These are phyloP conservation scores for Euura lappo DNA, from an alignment of 1,140 invertebrate genomes.

Conservation along the genomic window DNA sequence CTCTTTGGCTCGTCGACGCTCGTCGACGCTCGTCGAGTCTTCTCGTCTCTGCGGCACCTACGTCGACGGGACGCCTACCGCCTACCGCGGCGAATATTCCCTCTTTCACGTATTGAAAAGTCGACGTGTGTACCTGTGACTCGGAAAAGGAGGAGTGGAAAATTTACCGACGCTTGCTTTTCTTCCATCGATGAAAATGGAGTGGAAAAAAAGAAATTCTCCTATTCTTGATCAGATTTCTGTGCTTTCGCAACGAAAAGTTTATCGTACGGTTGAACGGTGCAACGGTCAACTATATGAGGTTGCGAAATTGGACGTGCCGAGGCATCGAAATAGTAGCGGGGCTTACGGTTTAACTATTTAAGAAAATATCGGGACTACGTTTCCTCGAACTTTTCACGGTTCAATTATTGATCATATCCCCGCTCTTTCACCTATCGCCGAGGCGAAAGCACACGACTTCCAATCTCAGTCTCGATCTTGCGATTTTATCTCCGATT, in stretches of 20 bases:
- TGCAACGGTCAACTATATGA: too few relatives aligned
- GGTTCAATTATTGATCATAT: conserved; percentile 1
- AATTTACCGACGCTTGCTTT: too few relatives aligned
- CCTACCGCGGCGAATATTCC: not conserved
- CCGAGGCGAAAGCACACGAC: not conserved
- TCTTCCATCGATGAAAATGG: too few relatives aligned
- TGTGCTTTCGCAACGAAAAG: too few relatives aligned
- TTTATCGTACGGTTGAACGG: too few relatives aligned
- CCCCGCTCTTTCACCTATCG: not conserved
- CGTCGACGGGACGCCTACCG: not conserved
- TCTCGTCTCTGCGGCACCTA: not conserved
- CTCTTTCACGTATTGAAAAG: too few relatives aligned
- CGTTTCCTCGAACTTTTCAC: not conserved
- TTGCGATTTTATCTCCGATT: not conserved
- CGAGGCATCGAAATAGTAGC: not conserved
- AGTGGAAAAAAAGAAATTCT: too few relatives aligned
- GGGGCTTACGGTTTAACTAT: not conserved
- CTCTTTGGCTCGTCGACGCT: conserved; percentile 34
- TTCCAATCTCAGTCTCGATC: conserved; percentile 1
- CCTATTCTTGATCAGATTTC: too few relatives aligned
- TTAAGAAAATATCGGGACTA: conserved; percentile 3
- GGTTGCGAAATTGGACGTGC: not conserved
- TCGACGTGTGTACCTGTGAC: too few relatives aligned
- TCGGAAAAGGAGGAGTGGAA: too few relatives aligned
- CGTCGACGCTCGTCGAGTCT: not conserved